phyloP scores from a whole-genome alignment of 64 coral and sea anemone species.

The Actinia tenebrosa region DNA sequence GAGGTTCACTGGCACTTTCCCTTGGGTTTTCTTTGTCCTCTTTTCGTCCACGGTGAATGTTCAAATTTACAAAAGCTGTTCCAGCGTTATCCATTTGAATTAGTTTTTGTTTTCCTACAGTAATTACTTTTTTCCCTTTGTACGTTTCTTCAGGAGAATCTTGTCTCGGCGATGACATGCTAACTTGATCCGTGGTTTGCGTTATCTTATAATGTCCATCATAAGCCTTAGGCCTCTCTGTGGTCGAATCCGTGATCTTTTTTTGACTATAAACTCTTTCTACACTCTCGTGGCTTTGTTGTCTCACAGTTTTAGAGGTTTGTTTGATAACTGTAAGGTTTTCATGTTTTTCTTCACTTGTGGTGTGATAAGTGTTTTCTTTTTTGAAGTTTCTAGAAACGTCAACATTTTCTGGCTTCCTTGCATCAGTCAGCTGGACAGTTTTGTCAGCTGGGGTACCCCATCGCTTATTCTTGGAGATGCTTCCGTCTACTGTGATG shows the following conservation, averaged over 20 bases:
- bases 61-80: neutral
- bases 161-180: neutral
- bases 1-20: neutral
- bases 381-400: neutral
- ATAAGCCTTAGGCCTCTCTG: constrained; percentile 1
- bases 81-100: constrained; percentile 1
- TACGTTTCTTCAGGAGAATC: neutral
- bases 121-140: neutral
- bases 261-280: neutral
- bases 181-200: neutral
- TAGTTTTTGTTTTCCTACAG: constrained; percentile 1
- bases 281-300: neutral
- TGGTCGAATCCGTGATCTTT: neutral
- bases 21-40: neutral
- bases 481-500: neutral
- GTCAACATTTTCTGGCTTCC: neutral
- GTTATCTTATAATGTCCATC: neutral
- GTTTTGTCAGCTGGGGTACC: neutral
- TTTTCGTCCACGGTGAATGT: neutral
- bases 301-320: neutral
- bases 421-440: neutral
- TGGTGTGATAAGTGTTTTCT: neutral
- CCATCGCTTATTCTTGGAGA: neutral
- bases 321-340: neutral
- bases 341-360: neutral